Percentiles rank a stretch among this genome's conserved stretches.
phyloP scores from a whole-genome alignment of 2,888 invertebrate species.

The Eustalomyia histrio region DNA sequence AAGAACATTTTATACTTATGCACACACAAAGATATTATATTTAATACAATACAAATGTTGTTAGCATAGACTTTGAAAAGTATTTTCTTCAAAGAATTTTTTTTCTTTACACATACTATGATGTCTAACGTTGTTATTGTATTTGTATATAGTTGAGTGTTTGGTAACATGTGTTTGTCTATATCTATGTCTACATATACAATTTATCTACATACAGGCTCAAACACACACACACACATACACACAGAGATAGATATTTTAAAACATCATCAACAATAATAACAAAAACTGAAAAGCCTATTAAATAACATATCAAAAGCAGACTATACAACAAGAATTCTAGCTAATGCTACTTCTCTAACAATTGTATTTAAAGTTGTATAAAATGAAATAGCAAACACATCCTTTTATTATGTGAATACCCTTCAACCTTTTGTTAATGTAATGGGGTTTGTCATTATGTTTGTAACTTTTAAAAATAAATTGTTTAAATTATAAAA shows the following conservation, averaged over 20 bases:
- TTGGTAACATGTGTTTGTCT: constrained; percentile 36
- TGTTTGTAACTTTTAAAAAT: too few relatives aligned
- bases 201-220: not conserved
- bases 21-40: not conserved
- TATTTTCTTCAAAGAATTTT: constrained; percentile 25
- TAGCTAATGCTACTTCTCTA: constrained; percentile 28
- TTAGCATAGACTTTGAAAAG: constrained; percentile 20
- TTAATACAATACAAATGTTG: not conserved
- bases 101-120: constrained; percentile 18
- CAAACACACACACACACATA: constrained; percentile 2
- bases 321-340: constrained; percentile 9
- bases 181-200: constrained; percentile 7
- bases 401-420: not conserved
- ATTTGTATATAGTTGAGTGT: not conserved
- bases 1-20: not conserved
- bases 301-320: constrained; percentile 51
- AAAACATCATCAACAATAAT: constrained; percentile 8
- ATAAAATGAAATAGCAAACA: constrained; percentile 16
- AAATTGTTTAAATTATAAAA: too few relatives aligned
- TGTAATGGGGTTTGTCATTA: too few relatives aligned
- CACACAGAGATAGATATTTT: not conserved
- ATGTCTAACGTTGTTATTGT: not conserved
- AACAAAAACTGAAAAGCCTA: constrained; percentile 34
- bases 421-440: too few relatives aligned
- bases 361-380: constrained; percentile 32